These are phyloP conservation scores for Styela clava DNA, from an alignment of 23 tunicate genomes.

Conservation along the genomic window DNA sequence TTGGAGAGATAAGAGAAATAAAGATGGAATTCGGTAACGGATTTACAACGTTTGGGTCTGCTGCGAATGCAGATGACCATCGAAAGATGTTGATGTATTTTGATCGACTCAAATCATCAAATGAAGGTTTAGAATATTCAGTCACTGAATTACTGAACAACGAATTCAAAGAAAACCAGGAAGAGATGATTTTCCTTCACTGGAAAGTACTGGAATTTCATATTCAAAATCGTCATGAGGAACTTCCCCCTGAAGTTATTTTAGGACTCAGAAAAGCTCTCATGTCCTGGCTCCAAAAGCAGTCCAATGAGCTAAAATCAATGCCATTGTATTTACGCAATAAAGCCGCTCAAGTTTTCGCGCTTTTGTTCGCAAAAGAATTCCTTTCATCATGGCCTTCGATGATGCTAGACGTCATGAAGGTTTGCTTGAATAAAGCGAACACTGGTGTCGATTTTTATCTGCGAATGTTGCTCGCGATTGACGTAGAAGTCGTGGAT, in stretches of 20 bases:
- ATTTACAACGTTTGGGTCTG: neutral
- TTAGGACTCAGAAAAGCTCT: conserved; percentile 46
- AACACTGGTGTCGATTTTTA: conserved; percentile 60
- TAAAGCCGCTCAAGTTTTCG: conserved; percentile 84
- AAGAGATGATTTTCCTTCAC: conserved; percentile 75
- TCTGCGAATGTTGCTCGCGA: conserved; percentile 62
- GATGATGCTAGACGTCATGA: conserved; percentile 57
- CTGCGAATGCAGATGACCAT: conserved; percentile 13
- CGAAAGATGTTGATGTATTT: conserved; percentile 41
- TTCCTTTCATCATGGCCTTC: conserved; percentile 60
- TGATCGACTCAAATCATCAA: conserved; percentile 61
- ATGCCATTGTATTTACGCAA: conserved; percentile 47
- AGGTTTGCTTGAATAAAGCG: conserved; percentile 36
- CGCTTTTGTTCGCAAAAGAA: conserved; percentile 74
- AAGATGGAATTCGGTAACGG: conserved; percentile 18
- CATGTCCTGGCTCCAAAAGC: conserved; percentile 67
- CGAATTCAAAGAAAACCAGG: conserved; percentile 43
- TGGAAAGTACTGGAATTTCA: conserved; percentile 75
- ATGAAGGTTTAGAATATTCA: conserved; percentile 74
- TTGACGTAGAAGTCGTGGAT: conserved; percentile 90
- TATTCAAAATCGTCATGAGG: conserved; percentile 44
- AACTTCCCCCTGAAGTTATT: conserved; percentile 35
- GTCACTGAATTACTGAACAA: conserved; percentile 61
- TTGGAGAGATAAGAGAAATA: neutral
- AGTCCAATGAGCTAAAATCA: conserved; percentile 19